Percentiles rank a stretch among this genome's conserved stretches.
Conservation (phyloP, 2,888 invertebrate genomes). For the Agelastica alni region DNA sequence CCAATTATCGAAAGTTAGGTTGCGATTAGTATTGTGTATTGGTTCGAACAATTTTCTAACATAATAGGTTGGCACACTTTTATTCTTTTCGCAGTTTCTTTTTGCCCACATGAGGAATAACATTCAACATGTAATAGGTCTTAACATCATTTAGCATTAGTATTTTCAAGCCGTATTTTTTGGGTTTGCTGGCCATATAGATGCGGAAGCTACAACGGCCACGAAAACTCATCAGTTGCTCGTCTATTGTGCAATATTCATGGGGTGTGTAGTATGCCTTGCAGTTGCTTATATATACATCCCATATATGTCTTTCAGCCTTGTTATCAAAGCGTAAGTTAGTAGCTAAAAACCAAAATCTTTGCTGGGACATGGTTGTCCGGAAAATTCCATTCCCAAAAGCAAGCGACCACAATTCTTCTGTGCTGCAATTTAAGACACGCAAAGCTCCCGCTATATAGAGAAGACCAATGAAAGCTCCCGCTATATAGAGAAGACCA, state of each 20-base stretch:
- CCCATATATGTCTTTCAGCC: neutral
- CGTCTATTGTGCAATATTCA: neutral
- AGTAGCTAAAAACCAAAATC: neutral
- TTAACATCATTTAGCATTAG: neutral
- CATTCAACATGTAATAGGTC: neutral
- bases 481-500: slow-evolving; percentile 3
- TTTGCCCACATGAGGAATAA: too few relatives aligned
- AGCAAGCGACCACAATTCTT: too few relatives aligned
- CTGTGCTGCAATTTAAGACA: too few relatives aligned
- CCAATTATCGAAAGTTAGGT: slow-evolving; percentile 1
- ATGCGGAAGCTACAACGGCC: neutral
- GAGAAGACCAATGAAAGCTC: slow-evolving; percentile 4
- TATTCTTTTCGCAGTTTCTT: neutral
- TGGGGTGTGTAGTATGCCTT: neutral
- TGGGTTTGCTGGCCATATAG: neutral
- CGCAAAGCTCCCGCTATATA: neutral
- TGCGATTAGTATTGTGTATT: neutral
- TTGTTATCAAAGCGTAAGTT: neutral
- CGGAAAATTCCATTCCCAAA: too few relatives aligned
- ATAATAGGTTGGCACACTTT: neutral
- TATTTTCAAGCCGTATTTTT: too few relatives aligned
- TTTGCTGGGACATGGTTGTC: neutral
- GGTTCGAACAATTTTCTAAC: neutral
- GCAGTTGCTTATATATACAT: neutral
- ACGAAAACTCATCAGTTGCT: neutral